phyloP scores from a whole-genome alignment of 2,888 invertebrate genomes.

The Entomobrya proxima region DNA sequence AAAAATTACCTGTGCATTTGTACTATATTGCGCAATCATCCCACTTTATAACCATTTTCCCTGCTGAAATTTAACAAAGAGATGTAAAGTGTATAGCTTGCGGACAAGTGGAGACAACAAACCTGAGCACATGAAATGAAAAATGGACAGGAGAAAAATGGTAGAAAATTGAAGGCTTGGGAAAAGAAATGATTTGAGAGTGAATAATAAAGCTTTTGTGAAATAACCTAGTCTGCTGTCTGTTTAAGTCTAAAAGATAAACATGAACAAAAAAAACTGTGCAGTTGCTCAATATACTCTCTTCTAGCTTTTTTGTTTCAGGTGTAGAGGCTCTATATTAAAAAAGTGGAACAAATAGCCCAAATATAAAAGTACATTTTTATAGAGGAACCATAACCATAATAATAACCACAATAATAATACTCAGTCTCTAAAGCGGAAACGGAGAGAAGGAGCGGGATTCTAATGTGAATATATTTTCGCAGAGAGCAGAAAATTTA shows the following conservation, averaged over 20 bases:
- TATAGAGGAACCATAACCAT: conserved; percentile 7
- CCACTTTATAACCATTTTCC: too few relatives aligned
- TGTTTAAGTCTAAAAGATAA: too few relatives aligned
- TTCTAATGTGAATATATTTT: conserved; percentile 33
- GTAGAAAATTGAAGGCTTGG: background rate
- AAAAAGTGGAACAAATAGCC: conserved; percentile 25
- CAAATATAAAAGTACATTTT: conserved; percentile 26
- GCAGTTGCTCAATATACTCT: too few relatives aligned
- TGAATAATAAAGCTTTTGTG: background rate
- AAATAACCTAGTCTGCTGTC: too few relatives aligned
- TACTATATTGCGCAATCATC: too few relatives aligned
- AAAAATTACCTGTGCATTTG: too few relatives aligned
- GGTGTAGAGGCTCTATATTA: background rate
- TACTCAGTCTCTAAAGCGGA: background rate
- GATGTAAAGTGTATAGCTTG: too few relatives aligned
- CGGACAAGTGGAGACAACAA: background rate
- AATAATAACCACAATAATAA: conserved; percentile 30
- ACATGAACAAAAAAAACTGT: background rate
- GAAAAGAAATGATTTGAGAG: background rate
- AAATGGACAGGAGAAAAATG: background rate
- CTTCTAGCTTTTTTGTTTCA: background rate
- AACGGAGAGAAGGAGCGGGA: conserved; percentile 4
- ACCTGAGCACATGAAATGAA: conserved; percentile 2
- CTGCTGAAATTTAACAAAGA: too few relatives aligned
- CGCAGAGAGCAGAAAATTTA: background rate